Evolutionary conservation across 1,140 invertebrate genomes (phyloP).

Genomic region (Hycleus cichorii): DNA sequence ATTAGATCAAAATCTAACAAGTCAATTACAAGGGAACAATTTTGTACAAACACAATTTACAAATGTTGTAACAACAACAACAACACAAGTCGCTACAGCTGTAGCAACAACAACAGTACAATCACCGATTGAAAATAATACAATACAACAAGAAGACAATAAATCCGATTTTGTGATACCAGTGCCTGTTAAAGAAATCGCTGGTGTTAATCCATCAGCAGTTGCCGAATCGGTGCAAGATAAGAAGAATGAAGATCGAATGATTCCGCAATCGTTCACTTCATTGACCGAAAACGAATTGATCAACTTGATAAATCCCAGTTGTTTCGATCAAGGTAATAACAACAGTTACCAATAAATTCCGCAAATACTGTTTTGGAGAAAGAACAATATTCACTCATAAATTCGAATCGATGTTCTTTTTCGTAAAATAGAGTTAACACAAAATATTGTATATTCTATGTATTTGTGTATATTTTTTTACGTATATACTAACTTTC

Average conservation of each 20-base stretch:
- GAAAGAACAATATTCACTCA: too few relatives aligned
- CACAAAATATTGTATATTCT: too few relatives aligned
- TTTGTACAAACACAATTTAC: constrained; percentile 20
- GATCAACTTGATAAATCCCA: constrained; percentile 77
- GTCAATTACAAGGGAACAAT: constrained; percentile 25
- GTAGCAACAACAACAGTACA: background rate
- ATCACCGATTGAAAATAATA: background rate
- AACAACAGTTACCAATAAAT: constrained; percentile 20
- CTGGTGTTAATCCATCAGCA: background rate
- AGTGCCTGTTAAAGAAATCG: constrained; percentile 29
- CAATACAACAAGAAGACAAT: constrained; percentile 16
- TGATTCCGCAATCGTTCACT: constrained; percentile 62
- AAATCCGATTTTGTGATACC: constrained; percentile 22
- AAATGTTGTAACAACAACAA: background rate
- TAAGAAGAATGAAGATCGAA: constrained; percentile 39
- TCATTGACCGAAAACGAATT: constrained; percentile 78
- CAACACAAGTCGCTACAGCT: background rate
- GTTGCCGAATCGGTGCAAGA: background rate
- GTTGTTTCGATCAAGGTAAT: constrained; percentile 73
- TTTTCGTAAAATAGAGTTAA: too few relatives aligned
- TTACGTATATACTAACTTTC: too few relatives aligned
- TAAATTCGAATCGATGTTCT: too few relatives aligned
- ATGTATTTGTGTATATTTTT: too few relatives aligned
- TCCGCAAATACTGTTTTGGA: background rate
- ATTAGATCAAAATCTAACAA: constrained; percentile 16